A percentile compares a stretch with the other conserved stretches of the same genome.
phyloP scores from a whole-genome alignment of 92 coral and sea anemone genomes.

The Virgularia gustaviana region DNA sequence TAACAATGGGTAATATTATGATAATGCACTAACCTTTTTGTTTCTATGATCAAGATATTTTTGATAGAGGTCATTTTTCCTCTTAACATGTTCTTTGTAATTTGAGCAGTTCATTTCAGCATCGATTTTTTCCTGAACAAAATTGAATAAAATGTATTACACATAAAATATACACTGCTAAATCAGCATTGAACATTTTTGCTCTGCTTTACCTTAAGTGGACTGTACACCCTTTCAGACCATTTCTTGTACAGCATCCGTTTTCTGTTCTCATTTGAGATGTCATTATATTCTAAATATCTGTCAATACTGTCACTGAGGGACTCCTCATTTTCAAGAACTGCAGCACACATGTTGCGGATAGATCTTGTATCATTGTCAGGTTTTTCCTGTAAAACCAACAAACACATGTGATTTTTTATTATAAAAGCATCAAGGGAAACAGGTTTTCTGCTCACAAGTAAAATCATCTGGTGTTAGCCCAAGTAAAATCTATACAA shows the following conservation, averaged over 20 bases:
- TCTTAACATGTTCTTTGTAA: constrained; percentile 67
- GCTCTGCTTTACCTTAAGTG: constrained; percentile 57
- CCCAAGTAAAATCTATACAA: too few relatives aligned
- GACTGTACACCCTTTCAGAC: constrained; percentile 80
- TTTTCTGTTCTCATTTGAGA: constrained; percentile 74
- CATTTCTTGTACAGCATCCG: constrained; percentile 82
- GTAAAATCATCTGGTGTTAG: background rate
- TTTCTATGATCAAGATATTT: constrained; percentile 79
- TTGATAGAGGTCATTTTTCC: constrained; percentile 72
- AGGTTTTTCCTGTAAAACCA: constrained; percentile 77
- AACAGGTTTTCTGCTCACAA: too few relatives aligned
- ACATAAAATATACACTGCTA: background rate
- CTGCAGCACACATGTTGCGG: constrained; percentile 80
- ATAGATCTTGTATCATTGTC: constrained; percentile 86
- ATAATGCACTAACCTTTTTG: constrained; percentile 73
- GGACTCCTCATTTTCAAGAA: constrained; percentile 83
- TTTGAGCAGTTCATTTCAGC: constrained; percentile 83
- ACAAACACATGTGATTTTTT: background rate
- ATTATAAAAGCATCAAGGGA: too few relatives aligned
- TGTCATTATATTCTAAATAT: constrained; percentile 64
- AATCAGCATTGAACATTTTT: background rate
- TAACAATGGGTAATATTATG: too few relatives aligned
- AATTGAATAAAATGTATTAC: background rate
- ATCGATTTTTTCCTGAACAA: constrained; percentile 69
- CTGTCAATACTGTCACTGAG: constrained; percentile 75